phyloP scores from a whole-genome alignment of 2,888 invertebrate species.

The Mimachlamys varia region DNA sequence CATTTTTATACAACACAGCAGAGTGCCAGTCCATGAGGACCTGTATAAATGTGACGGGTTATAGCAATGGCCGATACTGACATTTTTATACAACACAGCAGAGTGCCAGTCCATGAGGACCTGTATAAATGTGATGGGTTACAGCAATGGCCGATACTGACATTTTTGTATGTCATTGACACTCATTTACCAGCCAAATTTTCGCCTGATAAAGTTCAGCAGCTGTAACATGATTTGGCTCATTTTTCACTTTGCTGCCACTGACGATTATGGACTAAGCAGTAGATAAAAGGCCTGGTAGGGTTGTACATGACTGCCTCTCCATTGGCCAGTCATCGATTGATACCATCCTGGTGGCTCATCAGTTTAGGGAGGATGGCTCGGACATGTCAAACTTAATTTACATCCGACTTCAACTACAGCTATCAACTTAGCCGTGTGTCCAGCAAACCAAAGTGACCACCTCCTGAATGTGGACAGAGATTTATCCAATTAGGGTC shows the following conservation, averaged over 20 bases:
- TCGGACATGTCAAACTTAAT: constrained; percentile 23
- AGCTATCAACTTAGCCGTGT: background rate
- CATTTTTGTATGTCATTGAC: background rate
- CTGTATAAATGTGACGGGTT: too few species aligned
- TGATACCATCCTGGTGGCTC: background rate
- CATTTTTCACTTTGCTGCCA: background rate
- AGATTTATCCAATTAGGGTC: background rate
- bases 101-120: background rate
- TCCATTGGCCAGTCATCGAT: background rate
- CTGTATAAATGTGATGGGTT: background rate
- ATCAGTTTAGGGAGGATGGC: background rate
- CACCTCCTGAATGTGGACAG: background rate
- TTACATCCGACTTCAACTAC: background rate
- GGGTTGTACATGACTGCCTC: background rate
- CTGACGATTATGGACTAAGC: background rate
- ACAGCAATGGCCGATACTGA: background rate
- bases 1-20: too few species aligned
- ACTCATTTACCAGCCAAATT: background rate
- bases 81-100: background rate
- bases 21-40: too few species aligned
- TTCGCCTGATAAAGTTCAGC: background rate
- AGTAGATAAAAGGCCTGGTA: background rate
- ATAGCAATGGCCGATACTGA: background rate
- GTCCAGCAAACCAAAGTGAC: background rate
- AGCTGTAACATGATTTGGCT: background rate